Percentiles rank a stretch among this genome's conserved stretches.
These are phyloP conservation scores for Tadarida brasiliensis DNA, from an alignment of 2,797 vertebrate genomes.

Conservation along the genomic window DNA sequence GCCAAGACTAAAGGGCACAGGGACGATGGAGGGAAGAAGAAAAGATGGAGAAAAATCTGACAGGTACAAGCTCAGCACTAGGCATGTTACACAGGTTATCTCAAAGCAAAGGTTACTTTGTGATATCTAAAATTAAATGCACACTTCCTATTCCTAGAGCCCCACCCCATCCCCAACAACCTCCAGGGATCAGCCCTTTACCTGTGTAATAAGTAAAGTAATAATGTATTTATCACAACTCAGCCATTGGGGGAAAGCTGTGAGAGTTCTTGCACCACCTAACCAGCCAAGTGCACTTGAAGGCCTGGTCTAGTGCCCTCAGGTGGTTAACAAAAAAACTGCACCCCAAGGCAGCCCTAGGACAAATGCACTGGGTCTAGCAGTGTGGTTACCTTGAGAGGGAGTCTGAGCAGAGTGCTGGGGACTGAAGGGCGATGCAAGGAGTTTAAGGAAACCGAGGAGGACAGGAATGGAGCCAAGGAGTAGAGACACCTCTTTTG, in stretches of 20 bases:
- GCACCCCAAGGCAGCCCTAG: not conserved
- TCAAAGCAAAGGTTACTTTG: constrained; percentile 63
- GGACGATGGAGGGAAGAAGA: not conserved
- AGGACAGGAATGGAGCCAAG: not conserved
- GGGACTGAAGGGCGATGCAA: not conserved
- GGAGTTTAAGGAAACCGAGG: not conserved
- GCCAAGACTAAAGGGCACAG: not conserved
- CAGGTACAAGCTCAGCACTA: not conserved
- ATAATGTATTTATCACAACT: not conserved
- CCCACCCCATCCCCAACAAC: too few relatives aligned
- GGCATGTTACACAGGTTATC: not conserved
- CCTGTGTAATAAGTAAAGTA: not conserved
- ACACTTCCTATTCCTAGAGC: constrained; percentile 53
- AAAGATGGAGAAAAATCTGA: not conserved
- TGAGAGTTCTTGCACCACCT: not conserved
- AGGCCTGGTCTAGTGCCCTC: not conserved
- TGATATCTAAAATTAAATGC: constrained; percentile 53
- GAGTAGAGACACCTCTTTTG: not conserved
- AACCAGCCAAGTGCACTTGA: not conserved
- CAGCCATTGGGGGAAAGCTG: not conserved
- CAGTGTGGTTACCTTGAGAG: not conserved
- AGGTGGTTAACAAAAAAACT: not conserved
- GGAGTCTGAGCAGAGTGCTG: too few relatives aligned
- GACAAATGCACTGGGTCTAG: not conserved
- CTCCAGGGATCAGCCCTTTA: not conserved